Evolutionary conservation across 2,888 invertebrate species (phyloP).

Genomic region (Melipona bicolor): DNA sequence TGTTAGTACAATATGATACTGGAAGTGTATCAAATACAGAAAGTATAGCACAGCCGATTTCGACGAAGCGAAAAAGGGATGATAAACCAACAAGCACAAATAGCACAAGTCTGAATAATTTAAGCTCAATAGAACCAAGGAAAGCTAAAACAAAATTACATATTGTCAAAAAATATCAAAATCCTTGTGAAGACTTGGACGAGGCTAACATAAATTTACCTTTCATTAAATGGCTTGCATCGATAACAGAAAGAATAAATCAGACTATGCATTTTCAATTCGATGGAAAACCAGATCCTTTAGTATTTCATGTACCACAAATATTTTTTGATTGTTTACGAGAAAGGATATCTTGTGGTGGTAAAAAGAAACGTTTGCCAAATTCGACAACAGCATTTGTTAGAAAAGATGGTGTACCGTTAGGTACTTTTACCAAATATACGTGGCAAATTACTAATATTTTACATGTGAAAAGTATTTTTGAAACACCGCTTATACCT

Average conservation of each 20-base stretch:
- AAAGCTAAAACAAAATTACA: conserved; percentile 78
- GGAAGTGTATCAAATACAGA: conserved; percentile 57
- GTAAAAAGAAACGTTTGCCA: conserved; percentile 88
- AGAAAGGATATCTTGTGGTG: conserved; percentile 88
- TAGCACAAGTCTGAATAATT: conserved; percentile 73
- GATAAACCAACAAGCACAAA: conserved; percentile 71
- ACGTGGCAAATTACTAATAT: conserved; percentile 90
- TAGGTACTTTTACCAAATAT: conserved; percentile 89
- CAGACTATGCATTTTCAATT: conserved; percentile 90
- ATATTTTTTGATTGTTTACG: conserved; percentile 90
- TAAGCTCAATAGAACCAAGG: conserved; percentile 78
- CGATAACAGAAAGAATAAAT: conserved; percentile 91
- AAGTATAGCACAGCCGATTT: conserved; percentile 59
- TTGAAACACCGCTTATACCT: conserved; percentile 88
- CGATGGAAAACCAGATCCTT: conserved; percentile 87
- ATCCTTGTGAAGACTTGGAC: conserved; percentile 77
- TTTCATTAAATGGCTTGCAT: conserved; percentile 90
- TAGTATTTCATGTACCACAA: conserved; percentile 90
- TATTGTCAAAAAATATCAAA: conserved; percentile 78
- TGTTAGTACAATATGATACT: conserved; percentile 65
- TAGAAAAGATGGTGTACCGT: conserved; percentile 86
- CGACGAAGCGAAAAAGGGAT: conserved; percentile 79
- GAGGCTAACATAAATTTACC: conserved; percentile 82
- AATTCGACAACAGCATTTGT: conserved; percentile 87
- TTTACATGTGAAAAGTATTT: conserved; percentile 90